Evolutionary conservation across 2,888 invertebrate species (phyloP).

Genomic region (Oegoconia quadripuncta): DNA sequence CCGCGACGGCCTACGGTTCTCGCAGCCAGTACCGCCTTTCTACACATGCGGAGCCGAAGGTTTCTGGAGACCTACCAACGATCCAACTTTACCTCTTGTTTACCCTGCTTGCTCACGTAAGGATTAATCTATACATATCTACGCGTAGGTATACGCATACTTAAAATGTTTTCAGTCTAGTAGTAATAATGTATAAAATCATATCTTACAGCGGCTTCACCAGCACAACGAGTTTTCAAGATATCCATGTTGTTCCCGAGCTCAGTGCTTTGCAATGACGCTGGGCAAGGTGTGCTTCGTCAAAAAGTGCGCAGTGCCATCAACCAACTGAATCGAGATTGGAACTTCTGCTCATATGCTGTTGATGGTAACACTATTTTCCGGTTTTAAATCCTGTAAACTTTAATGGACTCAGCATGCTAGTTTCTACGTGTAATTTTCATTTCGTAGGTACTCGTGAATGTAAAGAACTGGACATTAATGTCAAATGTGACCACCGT

Average conservation of each 20-base stretch:
- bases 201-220: conserved; percentile 83
- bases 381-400: neutral
- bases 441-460: conserved; percentile 82
- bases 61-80: conserved; percentile 94
- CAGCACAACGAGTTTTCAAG: conserved; percentile 97
- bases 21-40: conserved; percentile 96
- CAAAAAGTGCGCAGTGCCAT: conserved; percentile 94
- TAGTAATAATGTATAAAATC: conserved; percentile 1
- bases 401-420: too few relatives aligned
- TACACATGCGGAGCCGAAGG: conserved; percentile 99
- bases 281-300: conserved; percentile 93
- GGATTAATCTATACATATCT: conserved; percentile 23
- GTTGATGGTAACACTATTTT: conserved; percentile 82
- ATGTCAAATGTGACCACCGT: conserved; percentile 94
- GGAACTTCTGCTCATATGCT: conserved; percentile 97
- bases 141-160: neutral
- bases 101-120: conserved; percentile 95
- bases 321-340: conserved; percentile 94
- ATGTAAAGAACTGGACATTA: conserved; percentile 93
- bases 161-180: neutral
- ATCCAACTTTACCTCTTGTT: conserved; percentile 88
- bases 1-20: conserved; percentile 92
- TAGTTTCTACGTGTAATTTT: too few relatives aligned
- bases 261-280: conserved; percentile 97
- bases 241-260: conserved; percentile 97